Percentiles rank a stretch among this genome's conserved stretches.
Evolutionary conservation across 2,888 invertebrate genomes (phyloP).

Genomic region (Resseliella maxima): DNA sequence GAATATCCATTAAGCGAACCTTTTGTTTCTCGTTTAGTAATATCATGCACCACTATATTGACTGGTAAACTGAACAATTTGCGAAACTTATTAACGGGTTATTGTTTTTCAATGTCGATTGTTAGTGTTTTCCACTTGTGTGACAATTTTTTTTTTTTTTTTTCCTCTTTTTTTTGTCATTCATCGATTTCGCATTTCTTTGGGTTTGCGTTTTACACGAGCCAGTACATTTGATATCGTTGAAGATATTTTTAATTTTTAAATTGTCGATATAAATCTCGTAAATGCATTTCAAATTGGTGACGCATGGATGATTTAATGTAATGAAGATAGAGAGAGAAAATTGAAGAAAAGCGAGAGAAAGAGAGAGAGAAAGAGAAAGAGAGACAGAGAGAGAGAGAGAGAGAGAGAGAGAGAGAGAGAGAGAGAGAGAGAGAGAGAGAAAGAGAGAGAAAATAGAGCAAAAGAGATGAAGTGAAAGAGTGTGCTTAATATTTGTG

Average conservation of each 20-base stretch:
- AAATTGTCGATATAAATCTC: conserved; percentile 5
- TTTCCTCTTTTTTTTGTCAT: neutral
- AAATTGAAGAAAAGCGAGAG: neutral
- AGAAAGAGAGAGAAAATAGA: neutral
- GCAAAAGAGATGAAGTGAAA: too few species aligned
- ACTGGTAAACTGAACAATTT: conserved; percentile 2
- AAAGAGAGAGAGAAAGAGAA: neutral
- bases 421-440: too few species aligned
- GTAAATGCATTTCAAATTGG: neutral
- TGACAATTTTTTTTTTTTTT: neutral
- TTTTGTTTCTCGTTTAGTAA: conserved; percentile 49
- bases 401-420: too few species aligned
- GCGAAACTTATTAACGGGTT: conserved; percentile 51
- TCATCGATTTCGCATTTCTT: neutral
- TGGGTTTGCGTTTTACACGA: too few species aligned
- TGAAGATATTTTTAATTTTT: neutral
- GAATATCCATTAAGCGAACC: conserved; percentile 36
- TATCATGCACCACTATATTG: neutral
- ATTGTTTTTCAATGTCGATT: conserved; percentile 32
- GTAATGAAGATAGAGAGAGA: too few species aligned
- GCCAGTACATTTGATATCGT: too few species aligned
- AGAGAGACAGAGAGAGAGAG: neutral
- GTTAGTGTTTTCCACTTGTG: neutral
- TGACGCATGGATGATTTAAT: neutral
- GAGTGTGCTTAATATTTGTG: neutral